Evolutionary conservation across 1,140 invertebrate genomes (phyloP).

Genomic region (Steinernema khuongi): DNA sequence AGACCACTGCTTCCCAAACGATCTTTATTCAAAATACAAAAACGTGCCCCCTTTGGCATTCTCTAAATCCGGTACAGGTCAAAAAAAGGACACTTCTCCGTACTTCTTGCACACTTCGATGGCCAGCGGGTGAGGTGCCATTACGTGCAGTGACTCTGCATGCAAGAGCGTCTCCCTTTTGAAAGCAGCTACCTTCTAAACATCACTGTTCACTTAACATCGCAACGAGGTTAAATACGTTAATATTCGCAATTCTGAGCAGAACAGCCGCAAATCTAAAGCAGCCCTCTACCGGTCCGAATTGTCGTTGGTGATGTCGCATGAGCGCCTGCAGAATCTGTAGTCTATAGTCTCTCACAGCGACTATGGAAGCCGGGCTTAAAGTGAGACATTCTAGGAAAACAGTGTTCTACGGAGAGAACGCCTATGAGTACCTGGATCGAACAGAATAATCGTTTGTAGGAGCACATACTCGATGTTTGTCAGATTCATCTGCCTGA

Average conservation of each 20-base stretch:
- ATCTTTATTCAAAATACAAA: no score
- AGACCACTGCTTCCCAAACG: no score
- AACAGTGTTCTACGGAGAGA: not conserved
- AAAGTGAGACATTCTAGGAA: slow-evolving; percentile 53
- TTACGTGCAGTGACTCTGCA: slow-evolving; percentile 58
- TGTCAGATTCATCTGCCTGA: slow-evolving; percentile 47
- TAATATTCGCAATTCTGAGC: slow-evolving; percentile 19
- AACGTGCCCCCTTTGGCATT: no score
- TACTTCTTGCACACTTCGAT: slow-evolving; percentile 57
- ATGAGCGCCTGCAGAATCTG: slow-evolving; percentile 37
- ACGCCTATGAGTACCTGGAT: slow-evolving; percentile 42
- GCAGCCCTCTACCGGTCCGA: slow-evolving; percentile 16
- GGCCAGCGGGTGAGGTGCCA: slow-evolving; percentile 57
- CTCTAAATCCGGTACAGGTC: no score
- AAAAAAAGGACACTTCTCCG: slow-evolving; percentile 55
- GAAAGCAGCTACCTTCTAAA: slow-evolving; percentile 57
- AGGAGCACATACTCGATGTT: slow-evolving; percentile 54
- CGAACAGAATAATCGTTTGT: slow-evolving; percentile 54
- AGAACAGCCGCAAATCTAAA: slow-evolving; percentile 29
- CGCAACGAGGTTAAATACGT: slow-evolving; percentile 17
- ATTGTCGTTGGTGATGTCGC: slow-evolving; percentile 34
- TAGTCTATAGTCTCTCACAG: slow-evolving; percentile 42
- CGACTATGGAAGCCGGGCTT: slow-evolving; percentile 35
- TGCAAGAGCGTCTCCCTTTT: slow-evolving; percentile 55
- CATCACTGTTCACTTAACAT: slow-evolving; percentile 22